phyloP scores from a whole-genome alignment of 2,797 vertebrate genomes.

The Synaphobranchus kaupii region DNA sequence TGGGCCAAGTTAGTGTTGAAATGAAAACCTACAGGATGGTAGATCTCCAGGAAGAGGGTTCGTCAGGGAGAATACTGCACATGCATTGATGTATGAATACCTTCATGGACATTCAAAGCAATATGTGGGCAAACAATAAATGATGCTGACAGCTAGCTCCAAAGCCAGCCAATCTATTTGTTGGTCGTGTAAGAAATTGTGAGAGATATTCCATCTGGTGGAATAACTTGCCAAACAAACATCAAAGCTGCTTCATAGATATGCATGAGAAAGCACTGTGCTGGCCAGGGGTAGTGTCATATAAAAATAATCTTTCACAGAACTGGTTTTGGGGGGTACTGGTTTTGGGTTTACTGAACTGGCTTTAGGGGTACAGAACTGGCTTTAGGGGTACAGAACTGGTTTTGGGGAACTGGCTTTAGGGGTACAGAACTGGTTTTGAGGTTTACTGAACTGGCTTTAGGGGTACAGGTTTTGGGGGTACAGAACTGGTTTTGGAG shows the following conservation, averaged over 20 bases:
- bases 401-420: not conserved
- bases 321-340: too few species aligned
- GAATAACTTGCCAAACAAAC: not conserved
- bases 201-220: not conserved
- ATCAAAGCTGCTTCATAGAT: not conserved
- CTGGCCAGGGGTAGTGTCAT: not conserved
- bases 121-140: not conserved
- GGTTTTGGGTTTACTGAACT: too few species aligned
- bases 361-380: constrained; percentile 44
- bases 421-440: too few species aligned
- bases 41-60: not conserved
- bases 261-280: not conserved
- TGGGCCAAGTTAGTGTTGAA: too few species aligned
- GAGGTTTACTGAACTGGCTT: too few species aligned
- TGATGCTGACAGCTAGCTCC: not conserved
- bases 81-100: not conserved
- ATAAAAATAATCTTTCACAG: not conserved
- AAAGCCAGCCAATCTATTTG: not conserved
- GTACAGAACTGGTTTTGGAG: constrained; percentile 45
- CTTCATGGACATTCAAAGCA: not conserved
- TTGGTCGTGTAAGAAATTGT: not conserved
- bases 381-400: constrained; percentile 44
- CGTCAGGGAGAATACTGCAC: not conserved
- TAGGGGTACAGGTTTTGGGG: too few species aligned
- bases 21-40: too few species aligned